Base-by-base conservation (phyloP, 2,888 invertebrate species). In the Stictocephala bisonia region DNA sequence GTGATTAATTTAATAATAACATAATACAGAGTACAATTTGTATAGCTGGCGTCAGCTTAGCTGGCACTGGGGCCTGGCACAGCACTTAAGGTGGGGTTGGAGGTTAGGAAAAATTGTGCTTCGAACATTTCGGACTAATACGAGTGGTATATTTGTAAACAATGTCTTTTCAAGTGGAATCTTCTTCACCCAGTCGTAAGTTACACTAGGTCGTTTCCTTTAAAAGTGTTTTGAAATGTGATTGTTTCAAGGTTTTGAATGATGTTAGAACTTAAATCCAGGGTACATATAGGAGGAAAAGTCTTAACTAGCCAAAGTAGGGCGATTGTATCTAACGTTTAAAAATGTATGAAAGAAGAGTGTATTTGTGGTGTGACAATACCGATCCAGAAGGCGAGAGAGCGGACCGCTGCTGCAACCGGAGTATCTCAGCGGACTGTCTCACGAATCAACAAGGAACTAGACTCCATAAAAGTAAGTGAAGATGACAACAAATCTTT, bases 331-430 rank as follows among this genome's bases (percentile, higher is more conserved):
- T 66, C 22, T 22, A 66, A 66, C 18, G 41, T 66, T 4, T 66
- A 41, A 9, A 66, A 66, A 41, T 66, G 35, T 66, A 66, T 66
- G 66, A 66, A 20, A 41, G 40, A 40, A 66, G 66, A 66, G 24
- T 11, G 22, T 40, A 24, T n/a, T 13, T 20, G 31, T 66, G 66
- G 66, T 31, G 66, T 66, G 66, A 13, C 24, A 1, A 41, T 66
- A 15, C 60, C 58, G 1, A 35, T 41, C 11, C 20, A 41, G 56
- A 71, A 60, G 40, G 60, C 53, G 11, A 15, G 41, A 29, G 60
- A 71, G 27, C 41, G 71, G 6, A 41, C 48, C 31, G 50, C 64
- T 3, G 31, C 15, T 24, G 71, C 71, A 27, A 64, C 64, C 20
- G 64, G 64, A 41, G 64, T 71, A 29, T 41, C 50, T 13, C 7